Conservation (phyloP, 1,140 invertebrate genomes). For the Rhagoletis pomonella region DNA sequence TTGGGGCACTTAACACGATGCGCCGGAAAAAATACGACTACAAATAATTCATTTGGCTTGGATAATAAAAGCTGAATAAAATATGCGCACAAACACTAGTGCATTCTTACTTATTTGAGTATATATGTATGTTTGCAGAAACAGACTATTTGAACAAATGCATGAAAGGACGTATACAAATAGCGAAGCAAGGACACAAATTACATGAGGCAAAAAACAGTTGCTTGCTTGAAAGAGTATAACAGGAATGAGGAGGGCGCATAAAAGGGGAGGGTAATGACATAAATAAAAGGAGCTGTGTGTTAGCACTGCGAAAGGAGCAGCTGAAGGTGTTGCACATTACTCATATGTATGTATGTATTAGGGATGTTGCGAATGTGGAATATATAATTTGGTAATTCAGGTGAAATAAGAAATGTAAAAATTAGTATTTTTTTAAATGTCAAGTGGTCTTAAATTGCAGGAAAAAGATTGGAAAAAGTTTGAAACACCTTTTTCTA, state of each 20-base stretch:
- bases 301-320: constrained; percentile 13
- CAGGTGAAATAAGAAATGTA: too few species aligned
- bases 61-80: constrained; percentile 52
- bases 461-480: too few species aligned
- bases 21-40: constrained; percentile 51
- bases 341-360: background rate
- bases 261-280: background rate
- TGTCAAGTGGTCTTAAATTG: too few species aligned
- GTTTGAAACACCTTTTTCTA: too few species aligned
- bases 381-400: background rate
- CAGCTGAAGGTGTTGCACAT: constrained; percentile 38
- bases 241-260: background rate
- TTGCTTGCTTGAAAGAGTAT: constrained; percentile 4
- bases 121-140: background rate
- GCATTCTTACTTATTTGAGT: background rate
- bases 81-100: constrained; percentile 34
- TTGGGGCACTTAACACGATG: constrained; percentile 50
- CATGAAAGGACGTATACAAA: constrained; percentile 38
- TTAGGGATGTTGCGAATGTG: too few species aligned
- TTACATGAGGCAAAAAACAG: constrained; percentile 41
- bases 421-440: too few species aligned
- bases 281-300: constrained; percentile 29
- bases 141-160: constrained; percentile 6
- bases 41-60: constrained; percentile 52
- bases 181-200: constrained; percentile 39